phyloP scores from a whole-genome alignment of 2,888 invertebrate genomes.

The Drosophila mercatorum region DNA sequence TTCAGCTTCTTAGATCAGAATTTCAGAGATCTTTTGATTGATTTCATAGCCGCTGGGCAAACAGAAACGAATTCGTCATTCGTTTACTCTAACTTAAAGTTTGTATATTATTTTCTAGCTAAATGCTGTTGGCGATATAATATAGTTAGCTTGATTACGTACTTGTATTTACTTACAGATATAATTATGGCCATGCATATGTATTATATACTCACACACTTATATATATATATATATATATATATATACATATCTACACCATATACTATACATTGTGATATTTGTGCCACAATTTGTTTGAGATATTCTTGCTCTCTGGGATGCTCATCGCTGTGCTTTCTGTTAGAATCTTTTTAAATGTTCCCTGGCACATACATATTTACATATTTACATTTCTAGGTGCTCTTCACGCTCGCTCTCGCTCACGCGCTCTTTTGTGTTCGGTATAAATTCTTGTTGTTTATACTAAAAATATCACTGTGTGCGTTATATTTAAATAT shows the following conservation, averaged over 20 bases:
- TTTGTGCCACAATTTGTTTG: constrained; percentile 51
- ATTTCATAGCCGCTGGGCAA: neutral
- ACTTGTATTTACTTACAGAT: constrained; percentile 27
- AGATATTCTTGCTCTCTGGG: constrained; percentile 49
- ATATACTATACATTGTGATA: constrained; percentile 20
- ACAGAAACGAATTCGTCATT: constrained; percentile 1
- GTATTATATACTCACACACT: constrained; percentile 4
- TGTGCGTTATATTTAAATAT: constrained; percentile 50
- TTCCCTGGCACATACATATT: constrained; percentile 34
- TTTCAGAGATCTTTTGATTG: neutral
- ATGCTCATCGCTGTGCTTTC: constrained; percentile 39
- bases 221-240: neutral
- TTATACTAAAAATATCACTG: constrained; percentile 82
- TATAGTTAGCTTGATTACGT: constrained; percentile 37
- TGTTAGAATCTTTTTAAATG: constrained; percentile 59
- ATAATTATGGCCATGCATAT: constrained; percentile 31
- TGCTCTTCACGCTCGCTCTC: constrained; percentile 35
- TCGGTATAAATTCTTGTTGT: constrained; percentile 67
- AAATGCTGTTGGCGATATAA: constrained; percentile 21
- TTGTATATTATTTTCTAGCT: constrained; percentile 7
- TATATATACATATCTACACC: neutral
- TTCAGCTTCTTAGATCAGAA: neutral
- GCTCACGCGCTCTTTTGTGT: constrained; percentile 31
- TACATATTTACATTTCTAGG: constrained; percentile 30
- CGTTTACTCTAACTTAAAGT: neutral